Base-by-base conservation (phyloP, 37 sponge, comb jelly and placozoan species). In the Beroe forskalii region DNA sequence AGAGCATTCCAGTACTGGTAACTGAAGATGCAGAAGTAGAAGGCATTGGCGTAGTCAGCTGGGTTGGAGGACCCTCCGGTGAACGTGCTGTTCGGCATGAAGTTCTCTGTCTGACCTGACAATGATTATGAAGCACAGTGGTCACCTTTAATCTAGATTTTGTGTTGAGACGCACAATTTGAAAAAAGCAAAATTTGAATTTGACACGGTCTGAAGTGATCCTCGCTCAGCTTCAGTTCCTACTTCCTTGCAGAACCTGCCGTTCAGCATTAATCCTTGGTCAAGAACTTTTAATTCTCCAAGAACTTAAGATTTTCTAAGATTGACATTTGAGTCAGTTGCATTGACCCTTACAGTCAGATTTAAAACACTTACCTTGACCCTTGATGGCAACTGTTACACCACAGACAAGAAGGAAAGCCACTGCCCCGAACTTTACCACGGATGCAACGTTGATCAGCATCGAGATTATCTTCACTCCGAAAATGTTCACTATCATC, bases 1-100 rank as follows among this genome's bases (percentile, higher is more conserved):
- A 80, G 44, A 27, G 86, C 28, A 24, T 80, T 80, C 86, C 86
- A 80, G 27, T 20, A 22, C 35, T 80, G 86, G 86, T 38, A 80
- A 3, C 38, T 44, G 12, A 39, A 80, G 40, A 44, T n/a, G 42
- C 55, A 41, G 55, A 38, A 80, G 86, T 80, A 80, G 48, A 80
- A 80, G 8, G 86, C 86, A 1, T 33, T 32, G 2, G 38, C 86
- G 55, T 80, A 80, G 44, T 80, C 55, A 20, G 86, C 20, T 3
- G 86, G 86, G n/a, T 41, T 23, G 0, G 86, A 35, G 3, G 86
- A 41, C 8, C 40, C 22, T 0, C 86, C 86, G 14, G 22, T 38
- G 40, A 80, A 80, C 0, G 86, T 38, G 19, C 12, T 23, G 55
- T 35, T 35, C 37, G 55, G n/a, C 30, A 35, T 32, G 55, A 80